Percentiles rank a stretch among this genome's conserved stretches.
These are phyloP conservation scores for Cecropterus lyciades DNA, from an alignment of 1,140 invertebrate species.

Conservation along the genomic window DNA sequence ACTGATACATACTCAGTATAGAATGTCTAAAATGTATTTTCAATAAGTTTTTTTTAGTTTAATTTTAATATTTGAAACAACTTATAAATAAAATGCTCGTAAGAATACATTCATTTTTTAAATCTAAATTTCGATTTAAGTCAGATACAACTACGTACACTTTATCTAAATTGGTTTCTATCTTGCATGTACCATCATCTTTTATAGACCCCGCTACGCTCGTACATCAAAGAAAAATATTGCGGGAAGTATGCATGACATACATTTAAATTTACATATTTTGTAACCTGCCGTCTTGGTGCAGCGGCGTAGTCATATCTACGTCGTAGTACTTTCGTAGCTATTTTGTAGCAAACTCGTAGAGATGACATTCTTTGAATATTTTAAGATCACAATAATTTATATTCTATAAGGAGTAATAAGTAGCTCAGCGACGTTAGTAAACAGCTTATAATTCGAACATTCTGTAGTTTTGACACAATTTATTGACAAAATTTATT, in stretches of 20 bases:
- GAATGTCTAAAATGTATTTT: too few species aligned
- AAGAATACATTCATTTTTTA: too few species aligned
- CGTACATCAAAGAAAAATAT: constrained; percentile 30
- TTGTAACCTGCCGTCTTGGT: constrained; percentile 23
- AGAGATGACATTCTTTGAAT: background rate
- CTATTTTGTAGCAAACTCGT: background rate
- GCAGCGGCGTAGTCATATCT: background rate
- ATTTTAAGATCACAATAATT: background rate
- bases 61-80: too few species aligned
- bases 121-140: too few species aligned
- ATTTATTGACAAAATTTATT: too few species aligned
- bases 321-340: constrained; percentile 2
- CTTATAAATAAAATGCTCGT: too few species aligned
- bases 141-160: background rate
- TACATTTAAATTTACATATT: constrained; percentile 31
- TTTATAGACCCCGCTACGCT: constrained; percentile 8
- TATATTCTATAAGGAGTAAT: background rate
- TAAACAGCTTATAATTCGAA: too few species aligned
- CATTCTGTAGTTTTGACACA: too few species aligned
- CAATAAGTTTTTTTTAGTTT: too few species aligned
- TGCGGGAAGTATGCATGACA: constrained; percentile 23
- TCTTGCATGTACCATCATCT: constrained; percentile 7
- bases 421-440: background rate
- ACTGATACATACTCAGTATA: too few species aligned
- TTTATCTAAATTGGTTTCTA: constrained; percentile 24